Percentiles rank a stretch among this genome's conserved stretches.
These are phyloP conservation scores for Tigriopus californicus DNA, from an alignment of 2,888 invertebrate species.

Conservation along the genomic window DNA sequence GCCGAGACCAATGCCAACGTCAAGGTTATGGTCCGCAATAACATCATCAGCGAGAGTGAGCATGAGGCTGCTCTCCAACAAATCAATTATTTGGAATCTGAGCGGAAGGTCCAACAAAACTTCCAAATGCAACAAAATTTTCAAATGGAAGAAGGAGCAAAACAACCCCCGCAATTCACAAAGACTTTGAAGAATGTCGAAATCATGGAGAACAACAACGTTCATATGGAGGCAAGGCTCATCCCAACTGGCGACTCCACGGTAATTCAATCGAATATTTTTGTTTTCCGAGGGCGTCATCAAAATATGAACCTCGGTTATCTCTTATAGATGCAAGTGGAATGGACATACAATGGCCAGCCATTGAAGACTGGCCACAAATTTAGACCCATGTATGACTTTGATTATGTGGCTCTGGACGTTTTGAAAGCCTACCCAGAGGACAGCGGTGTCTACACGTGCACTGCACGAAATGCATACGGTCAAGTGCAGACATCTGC, in stretches of 20 bases:
- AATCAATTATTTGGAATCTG: slow-evolving; percentile 61
- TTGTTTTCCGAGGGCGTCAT: too few species aligned
- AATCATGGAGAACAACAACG: slow-evolving; percentile 72
- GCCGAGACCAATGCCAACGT: slow-evolving; percentile 81
- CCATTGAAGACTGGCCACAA: slow-evolving; percentile 69
- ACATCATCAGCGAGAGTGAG: slow-evolving; percentile 68
- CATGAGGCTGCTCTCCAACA: slow-evolving; percentile 80
- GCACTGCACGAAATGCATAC: slow-evolving; percentile 77
- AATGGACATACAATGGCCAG: slow-evolving; percentile 88
- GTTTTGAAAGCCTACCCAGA: slow-evolving; percentile 89
- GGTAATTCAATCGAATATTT: too few species aligned
- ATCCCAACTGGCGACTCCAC: slow-evolving; percentile 74
- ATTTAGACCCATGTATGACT: slow-evolving; percentile 87
- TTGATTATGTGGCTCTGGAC: slow-evolving; percentile 91
- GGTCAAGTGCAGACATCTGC: slow-evolving; percentile 89
- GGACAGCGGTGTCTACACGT: slow-evolving; percentile 89
- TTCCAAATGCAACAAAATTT: slow-evolving; percentile 40
- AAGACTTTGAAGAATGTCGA: slow-evolving; percentile 71
- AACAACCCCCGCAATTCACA: slow-evolving; percentile 70
- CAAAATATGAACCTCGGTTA: too few species aligned
- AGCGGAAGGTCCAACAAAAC: slow-evolving; percentile 30
- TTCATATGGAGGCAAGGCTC: slow-evolving; percentile 73
- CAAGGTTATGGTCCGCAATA: slow-evolving; percentile 34
- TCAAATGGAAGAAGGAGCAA: slow-evolving; percentile 57
- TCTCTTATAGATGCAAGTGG: slow-evolving; percentile 48